Base-by-base conservation (phyloP, 2,113 vertebrate species). In the Hassar affinis region DNA sequence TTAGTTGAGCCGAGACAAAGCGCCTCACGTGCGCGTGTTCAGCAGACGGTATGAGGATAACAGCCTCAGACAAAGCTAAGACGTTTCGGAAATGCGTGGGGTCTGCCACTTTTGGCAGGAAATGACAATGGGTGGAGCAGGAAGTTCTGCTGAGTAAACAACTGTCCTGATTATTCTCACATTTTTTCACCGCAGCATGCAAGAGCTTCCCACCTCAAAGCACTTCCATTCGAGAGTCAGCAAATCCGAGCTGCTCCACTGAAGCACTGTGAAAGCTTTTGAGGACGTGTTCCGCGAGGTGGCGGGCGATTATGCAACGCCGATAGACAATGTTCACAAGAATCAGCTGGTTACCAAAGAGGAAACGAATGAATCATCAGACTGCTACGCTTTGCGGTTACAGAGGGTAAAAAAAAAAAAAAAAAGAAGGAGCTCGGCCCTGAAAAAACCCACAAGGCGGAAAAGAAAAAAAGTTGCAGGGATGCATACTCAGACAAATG, bases 311-410 rank as follows among this genome's bases (percentile, higher is more conserved):
- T 33, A 27, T 10, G 38, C 27, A 64, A 52, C 3, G 7, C 72
- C 2, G 27, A 76, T 4, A 4, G 27, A 76, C 4, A 54, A 75
- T 6, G 18, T 47, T 15, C 30, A 33, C 66, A 33, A 22, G 57
- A 61, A 78, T 64, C 72, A 52, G 82, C 47, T 56, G 61, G 74
- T 64, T 66, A 14, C 15, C 42, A 64, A 27, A 6, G 25, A 80
- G 78, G 22, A 78, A 77, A 71, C 27, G 1, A 35, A 33, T 61
- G 51, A 80, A 80, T 82, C 27, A 35, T 75, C n/a, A 59, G n/a
- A 20, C 8, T 56, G 47, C 18, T 45, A 56, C 35, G 33, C 18
- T 78, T 69, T n/a, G 1, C 5, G 17, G 61, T 59, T 56, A 68
- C 33, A 66, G 14, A 27, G 57, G 45, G 14, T 12, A 66, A 66